Evolutionary conservation across 2,888 invertebrate genomes (phyloP).

Genomic region (Chaitophorus viminalis): DNA sequence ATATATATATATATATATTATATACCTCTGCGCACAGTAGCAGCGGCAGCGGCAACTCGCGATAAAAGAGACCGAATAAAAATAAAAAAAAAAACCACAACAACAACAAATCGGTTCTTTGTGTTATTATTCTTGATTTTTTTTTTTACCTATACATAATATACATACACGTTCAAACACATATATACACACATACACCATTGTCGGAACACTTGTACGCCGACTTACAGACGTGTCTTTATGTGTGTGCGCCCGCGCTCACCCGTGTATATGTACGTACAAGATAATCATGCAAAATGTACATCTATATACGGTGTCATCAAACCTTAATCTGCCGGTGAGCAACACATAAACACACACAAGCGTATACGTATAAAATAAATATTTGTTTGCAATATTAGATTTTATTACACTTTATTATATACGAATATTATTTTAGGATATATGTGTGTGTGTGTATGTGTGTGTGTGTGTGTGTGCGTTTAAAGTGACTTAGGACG

Average conservation of each 20-base stretch:
- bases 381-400: too few relatives aligned
- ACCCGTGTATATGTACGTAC: too few relatives aligned
- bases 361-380: too few relatives aligned
- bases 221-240: background rate
- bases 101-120: constrained; percentile 60
- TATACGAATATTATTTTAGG: background rate
- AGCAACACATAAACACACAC: background rate
- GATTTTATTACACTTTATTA: background rate
- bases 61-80: constrained; percentile 42
- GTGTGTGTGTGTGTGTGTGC: background rate
- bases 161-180: background rate
- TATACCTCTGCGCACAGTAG: background rate
- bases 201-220: constrained; percentile 47
- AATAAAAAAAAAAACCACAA: constrained; percentile 33
- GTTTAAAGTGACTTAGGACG: background rate
- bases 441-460: background rate
- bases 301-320: constrained; percentile 39
- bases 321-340: constrained; percentile 44
- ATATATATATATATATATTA: too few relatives aligned
- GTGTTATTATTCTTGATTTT: constrained; percentile 50
- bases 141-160: constrained; percentile 7
- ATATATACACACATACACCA: constrained; percentile 11
- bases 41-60: background rate
- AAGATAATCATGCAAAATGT: constrained; percentile 57
- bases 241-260: background rate